Conservation (phyloP, 2,113 vertebrate genomes). For the Chionodraco myersi region DNA sequence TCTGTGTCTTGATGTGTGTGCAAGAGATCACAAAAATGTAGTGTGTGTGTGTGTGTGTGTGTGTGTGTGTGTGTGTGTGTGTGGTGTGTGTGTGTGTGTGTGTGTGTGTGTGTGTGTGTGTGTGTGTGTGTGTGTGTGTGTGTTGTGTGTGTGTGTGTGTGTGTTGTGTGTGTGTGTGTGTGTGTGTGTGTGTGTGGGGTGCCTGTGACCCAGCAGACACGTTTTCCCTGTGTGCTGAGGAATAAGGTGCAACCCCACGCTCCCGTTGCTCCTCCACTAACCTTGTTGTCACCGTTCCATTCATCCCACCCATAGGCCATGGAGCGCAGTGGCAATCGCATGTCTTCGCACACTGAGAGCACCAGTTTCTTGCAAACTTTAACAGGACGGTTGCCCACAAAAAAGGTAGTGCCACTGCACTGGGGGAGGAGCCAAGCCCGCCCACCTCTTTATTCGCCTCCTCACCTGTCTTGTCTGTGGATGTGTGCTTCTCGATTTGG, state of each 20-base stretch:
- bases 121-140: constrained; percentile 11
- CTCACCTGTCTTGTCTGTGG: constrained; percentile 79
- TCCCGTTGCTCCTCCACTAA: constrained; percentile 88
- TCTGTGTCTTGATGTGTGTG: constrained; percentile 61
- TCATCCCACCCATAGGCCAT: constrained; percentile 98
- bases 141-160: constrained; percentile 13
- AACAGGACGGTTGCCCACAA: constrained; percentile 99
- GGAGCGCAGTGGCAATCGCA: constrained; percentile 99
- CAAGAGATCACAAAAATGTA: constrained; percentile 33
- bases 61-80: constrained; percentile 13
- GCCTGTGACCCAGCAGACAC: constrained; percentile 56
- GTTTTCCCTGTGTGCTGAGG: constrained; percentile 59
- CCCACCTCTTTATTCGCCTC: constrained; percentile 61
- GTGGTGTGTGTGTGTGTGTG: constrained; percentile 13
- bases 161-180: constrained; percentile 12
- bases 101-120: constrained; percentile 13
- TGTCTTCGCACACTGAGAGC: constrained; percentile 99
- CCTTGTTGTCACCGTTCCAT: constrained; percentile 95
- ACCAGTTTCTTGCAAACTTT: constrained; percentile 99
- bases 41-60: constrained; percentile 12
- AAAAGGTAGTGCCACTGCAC: constrained; percentile 95
- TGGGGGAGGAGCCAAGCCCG: constrained; percentile 75
- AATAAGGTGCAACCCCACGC: constrained; percentile 67
- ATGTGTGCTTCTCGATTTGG: constrained; percentile 72
- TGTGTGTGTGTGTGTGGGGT: constrained; percentile 12